These are phyloP conservation scores for Zygaena filipendulae DNA, from an alignment of 2,888 invertebrate genomes.

Conservation along the genomic window DNA sequence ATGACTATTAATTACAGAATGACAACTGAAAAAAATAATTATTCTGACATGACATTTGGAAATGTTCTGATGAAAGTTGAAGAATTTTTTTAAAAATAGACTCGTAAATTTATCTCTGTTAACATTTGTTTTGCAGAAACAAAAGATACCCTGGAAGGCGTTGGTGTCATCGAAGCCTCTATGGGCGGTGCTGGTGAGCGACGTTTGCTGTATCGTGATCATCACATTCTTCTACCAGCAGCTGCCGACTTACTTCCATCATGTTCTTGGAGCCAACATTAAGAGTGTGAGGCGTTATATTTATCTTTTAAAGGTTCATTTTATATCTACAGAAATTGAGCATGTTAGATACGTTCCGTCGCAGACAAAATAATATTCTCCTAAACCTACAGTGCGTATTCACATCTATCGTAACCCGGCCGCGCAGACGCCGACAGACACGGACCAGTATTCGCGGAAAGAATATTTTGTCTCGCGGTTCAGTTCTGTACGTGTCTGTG, in stretches of 20 bases:
- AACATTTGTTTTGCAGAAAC: conserved; percentile 32
- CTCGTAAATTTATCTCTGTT: no score
- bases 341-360: neutral
- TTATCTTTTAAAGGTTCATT: neutral
- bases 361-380: neutral
- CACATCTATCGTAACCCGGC: no score
- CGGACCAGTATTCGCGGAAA: no score
- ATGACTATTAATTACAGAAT: no score
- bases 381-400: neutral
- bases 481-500: no score
- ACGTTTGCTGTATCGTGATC: conserved; percentile 64
- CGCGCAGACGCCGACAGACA: no score
- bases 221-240: conserved; percentile 74
- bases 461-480: no score
- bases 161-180: conserved; percentile 55
- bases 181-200: conserved; percentile 63
- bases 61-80: no score
- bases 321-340: no score
- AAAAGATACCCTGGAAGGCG: conserved; percentile 59
- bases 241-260: conserved; percentile 73
- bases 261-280: conserved; percentile 58
- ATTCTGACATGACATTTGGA: no score
- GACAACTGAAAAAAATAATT: no score
- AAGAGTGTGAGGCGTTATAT: conserved; percentile 38
- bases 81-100: no score